Evolutionary conservation across 2,113 vertebrate genomes (phyloP).

Genomic region (Perccottus glenii): DNA sequence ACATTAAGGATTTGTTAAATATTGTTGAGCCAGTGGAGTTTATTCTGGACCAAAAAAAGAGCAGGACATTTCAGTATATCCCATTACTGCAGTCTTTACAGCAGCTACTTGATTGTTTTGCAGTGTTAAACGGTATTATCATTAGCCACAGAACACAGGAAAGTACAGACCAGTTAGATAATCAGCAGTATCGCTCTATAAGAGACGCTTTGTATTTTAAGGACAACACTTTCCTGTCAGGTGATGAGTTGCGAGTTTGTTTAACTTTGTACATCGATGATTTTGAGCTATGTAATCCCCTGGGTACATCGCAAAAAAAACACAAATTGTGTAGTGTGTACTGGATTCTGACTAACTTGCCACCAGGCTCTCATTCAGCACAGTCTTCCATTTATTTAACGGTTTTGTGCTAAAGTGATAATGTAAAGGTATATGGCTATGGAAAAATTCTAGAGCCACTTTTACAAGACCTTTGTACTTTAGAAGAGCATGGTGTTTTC

Average conservation of each 20-base stretch:
- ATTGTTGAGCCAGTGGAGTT: conserved; percentile 27
- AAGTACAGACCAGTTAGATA: neutral
- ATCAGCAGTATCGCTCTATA: conserved; percentile 14
- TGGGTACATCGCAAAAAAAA: neutral
- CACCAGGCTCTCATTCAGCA: conserved; percentile 1
- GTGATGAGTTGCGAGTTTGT: neutral
- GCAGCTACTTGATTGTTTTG: neutral
- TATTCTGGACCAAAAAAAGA: conserved; percentile 5
- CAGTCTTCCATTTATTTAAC: neutral
- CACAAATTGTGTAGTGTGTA: neutral
- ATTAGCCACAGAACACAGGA: conserved; percentile 8
- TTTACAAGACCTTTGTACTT: neutral
- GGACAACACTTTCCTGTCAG: conserved; percentile 5
- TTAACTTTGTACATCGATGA: conserved; percentile 1
- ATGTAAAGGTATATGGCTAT: neutral
- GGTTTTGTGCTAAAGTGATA: neutral
- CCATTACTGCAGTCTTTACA: conserved; percentile 7
- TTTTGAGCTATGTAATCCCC: neutral
- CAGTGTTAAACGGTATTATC: neutral
- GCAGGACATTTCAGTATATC: conserved; percentile 12
- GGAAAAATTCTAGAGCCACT: neutral
- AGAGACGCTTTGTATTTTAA: conserved; percentile 8
- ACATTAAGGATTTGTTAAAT: conserved; percentile 18
- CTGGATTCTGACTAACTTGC: conserved; percentile 3
- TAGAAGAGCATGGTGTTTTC: neutral